Conservation (phyloP, 2,113 vertebrate genomes). For the Panthera tigris region DNA sequence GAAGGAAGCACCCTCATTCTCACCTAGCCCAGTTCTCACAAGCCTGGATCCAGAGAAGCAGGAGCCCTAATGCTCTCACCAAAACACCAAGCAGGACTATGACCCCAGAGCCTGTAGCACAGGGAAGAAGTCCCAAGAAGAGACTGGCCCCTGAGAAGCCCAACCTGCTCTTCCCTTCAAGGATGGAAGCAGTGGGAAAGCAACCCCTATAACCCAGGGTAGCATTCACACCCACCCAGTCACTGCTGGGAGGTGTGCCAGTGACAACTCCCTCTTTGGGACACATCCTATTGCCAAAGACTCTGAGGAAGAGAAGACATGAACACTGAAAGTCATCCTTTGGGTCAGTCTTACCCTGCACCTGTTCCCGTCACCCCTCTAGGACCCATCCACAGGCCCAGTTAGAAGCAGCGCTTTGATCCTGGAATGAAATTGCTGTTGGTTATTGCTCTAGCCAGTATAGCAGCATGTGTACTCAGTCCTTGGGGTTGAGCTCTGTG, state of each 20-base stretch:
- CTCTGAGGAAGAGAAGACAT: not conserved
- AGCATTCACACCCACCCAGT: constrained; percentile 69
- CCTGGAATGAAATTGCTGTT: constrained; percentile 47
- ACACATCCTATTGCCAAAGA: constrained; percentile 55
- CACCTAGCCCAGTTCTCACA: not conserved
- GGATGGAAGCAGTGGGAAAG: constrained; percentile 78
- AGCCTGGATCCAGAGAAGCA: not conserved
- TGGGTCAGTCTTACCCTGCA: not conserved
- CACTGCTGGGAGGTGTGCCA: not conserved
- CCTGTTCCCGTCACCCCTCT: constrained; percentile 46
- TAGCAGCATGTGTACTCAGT: not conserved
- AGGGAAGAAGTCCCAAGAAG: not conserved
- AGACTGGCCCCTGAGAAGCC: not conserved
- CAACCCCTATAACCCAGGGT: constrained; percentile 72
- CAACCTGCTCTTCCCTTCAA: constrained; percentile 31
- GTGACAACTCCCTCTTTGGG: constrained; percentile 34
- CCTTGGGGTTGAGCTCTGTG: not conserved
- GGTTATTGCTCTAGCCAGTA: constrained; percentile 52
- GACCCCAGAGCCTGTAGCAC: not conserved
- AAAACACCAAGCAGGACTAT: not conserved
- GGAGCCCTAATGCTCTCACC: not conserved
- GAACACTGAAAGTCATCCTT: not conserved
- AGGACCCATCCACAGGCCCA: constrained; percentile 30
- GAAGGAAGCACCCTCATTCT: not conserved
- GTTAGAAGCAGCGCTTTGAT: constrained; percentile 62